Evolutionary conservation across 2,113 vertebrate species (phyloP).

Genomic region (Mola mola): DNA sequence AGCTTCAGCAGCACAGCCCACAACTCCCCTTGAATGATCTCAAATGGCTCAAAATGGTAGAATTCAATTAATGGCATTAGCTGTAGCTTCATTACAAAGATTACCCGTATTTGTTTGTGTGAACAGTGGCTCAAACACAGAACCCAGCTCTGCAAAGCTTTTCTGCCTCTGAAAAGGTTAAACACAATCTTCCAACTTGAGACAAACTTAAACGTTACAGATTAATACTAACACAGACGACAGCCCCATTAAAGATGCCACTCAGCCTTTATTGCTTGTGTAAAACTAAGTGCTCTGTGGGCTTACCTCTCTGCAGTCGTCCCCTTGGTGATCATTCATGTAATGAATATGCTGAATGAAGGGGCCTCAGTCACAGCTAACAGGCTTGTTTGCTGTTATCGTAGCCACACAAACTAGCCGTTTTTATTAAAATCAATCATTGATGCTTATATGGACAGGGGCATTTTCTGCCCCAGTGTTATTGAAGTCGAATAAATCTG

Average conservation of each 20-base stretch:
- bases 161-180: constrained; percentile 49
- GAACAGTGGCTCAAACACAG: too few relatives aligned
- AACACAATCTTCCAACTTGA: too few relatives aligned
- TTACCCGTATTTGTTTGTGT: too few relatives aligned
- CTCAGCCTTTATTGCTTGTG: constrained; percentile 65
- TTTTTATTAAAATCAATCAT: constrained; percentile 38
- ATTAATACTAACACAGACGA: constrained; percentile 60
- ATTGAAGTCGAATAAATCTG: constrained; percentile 50
- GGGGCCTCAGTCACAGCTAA: constrained; percentile 70
- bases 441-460: constrained; percentile 15
- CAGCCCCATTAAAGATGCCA: constrained; percentile 60
- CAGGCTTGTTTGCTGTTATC: constrained; percentile 71
- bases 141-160: too few relatives aligned
- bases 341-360: constrained; percentile 76
- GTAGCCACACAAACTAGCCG: constrained; percentile 68
- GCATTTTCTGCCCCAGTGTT: constrained; percentile 27
- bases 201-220: constrained; percentile 51
- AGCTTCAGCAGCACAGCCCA: constrained; percentile 31
- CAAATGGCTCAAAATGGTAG: too few relatives aligned
- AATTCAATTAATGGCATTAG: too few relatives aligned
- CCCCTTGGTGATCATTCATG: constrained; percentile 39
- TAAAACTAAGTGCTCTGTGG: constrained; percentile 56
- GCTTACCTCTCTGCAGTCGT: constrained; percentile 71
- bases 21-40: too few relatives aligned
- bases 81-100: too few relatives aligned